Evolutionary conservation across 2,888 invertebrate genomes (phyloP), one percentile per base, ranked within the genome.

Genomic region (Entomobrya proxima): DNA sequence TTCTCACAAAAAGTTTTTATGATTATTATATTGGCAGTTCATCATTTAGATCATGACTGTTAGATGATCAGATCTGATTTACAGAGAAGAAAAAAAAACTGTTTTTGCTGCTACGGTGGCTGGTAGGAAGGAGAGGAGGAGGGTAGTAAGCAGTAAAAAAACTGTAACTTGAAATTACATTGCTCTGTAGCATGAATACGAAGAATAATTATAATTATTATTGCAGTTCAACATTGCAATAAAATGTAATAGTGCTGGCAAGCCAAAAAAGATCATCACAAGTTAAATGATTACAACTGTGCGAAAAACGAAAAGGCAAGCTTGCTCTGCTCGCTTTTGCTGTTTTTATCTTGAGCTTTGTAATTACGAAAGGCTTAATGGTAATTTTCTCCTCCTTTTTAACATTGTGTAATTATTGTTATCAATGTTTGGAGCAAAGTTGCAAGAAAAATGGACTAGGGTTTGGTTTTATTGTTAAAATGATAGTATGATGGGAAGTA

Each of bases 321-420:
- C 50, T 52, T 69, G 44, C 15, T 72, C 27, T 69, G 35, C 67
- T 21, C 44, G 52, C 50, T 74, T 50, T 74, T 50, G 21, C 75
- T 18, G 52, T 55, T 75, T 75, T 55, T 35, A 21, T 32, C 18
- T 74, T 11, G n/a, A 74, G 74, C 75, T 75, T 75, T 75, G 75
- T 75, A 75, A 75, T 75, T 75, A 75, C 24, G 35, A 47, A 52
- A 37, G 35, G 52, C 55, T 75, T 75, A 75, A 75, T 75, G 55
- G 75, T 75, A 75, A 75, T 75, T 75, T 74, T 75, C 75, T 75
- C 75, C 75, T 75, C 75, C 75, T 55, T 75, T 55, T 75, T 35
- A 75, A 75, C 75, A 55, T 75, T 75, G 55, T 35, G 24, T 75
- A 75, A 75, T 75, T 75, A 75, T 75, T 75, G 30, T 75, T 52